phyloP scores from a whole-genome alignment of 2,797 vertebrate genomes.

The Epinephelus malabaricus region DNA sequence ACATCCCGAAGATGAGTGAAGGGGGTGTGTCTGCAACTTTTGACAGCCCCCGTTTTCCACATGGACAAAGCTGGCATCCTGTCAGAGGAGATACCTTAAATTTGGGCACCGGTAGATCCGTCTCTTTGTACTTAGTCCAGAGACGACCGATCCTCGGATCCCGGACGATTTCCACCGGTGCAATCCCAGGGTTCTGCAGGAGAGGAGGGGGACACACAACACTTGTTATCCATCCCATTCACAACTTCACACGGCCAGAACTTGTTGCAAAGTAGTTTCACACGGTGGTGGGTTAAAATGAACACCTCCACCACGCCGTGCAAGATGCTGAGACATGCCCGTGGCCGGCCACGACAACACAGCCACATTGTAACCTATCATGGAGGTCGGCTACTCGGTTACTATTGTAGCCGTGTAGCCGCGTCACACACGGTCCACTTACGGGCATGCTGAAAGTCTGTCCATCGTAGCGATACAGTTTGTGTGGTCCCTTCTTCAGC shows the following conservation, averaged over 20 bases:
- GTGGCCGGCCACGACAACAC: conserved; percentile 43
- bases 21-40: conserved; percentile 80
- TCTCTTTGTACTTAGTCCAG: conserved; percentile 98
- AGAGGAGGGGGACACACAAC: conserved; percentile 26
- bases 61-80: conserved; percentile 12
- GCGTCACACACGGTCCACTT: conserved; percentile 78
- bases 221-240: conserved; percentile 59
- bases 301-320: conserved; percentile 8
- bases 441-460: conserved; percentile 96
- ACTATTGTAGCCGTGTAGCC: conserved; percentile 67
- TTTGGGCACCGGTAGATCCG: conserved; percentile 97
- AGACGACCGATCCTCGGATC: conserved; percentile 97
- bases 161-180: conserved; percentile 95
- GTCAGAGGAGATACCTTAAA: conserved; percentile 90
- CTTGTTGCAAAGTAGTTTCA: conserved; percentile 73
- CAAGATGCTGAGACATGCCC: conserved; percentile 40
- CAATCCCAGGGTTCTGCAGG: conserved; percentile 92
- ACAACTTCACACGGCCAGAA: conserved; percentile 63
- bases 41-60: conserved; percentile 70
- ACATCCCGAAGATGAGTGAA: conserved; percentile 52
- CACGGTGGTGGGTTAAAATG: neutral
- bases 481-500: conserved; percentile 96
- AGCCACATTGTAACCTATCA: conserved; percentile 71
- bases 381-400: conserved; percentile 80
- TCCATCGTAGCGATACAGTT: conserved; percentile 98